Evolutionary conservation across 2,113 vertebrate genomes (phyloP).

Genomic region (Dascyllus trimaculatus): DNA sequence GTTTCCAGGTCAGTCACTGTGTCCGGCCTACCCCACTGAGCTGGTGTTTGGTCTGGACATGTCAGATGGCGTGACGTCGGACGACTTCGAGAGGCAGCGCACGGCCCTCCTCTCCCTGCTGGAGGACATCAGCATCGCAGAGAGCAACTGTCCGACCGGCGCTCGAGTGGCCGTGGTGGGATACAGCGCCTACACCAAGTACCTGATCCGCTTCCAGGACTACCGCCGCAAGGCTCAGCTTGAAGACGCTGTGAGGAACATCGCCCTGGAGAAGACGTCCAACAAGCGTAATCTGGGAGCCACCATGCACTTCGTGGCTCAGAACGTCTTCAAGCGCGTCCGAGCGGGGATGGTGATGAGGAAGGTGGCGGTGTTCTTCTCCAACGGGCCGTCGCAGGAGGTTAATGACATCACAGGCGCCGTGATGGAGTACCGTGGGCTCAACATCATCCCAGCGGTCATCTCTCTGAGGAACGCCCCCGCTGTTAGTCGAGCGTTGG

Average conservation of each 20-base stretch:
- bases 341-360: conserved; percentile 83
- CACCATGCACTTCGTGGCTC: conserved; percentile 89
- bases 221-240: conserved; percentile 78
- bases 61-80: conserved; percentile 82
- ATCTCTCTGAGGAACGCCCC: conserved; percentile 84
- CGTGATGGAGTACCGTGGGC: conserved; percentile 85
- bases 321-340: conserved; percentile 88
- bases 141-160: conserved; percentile 89
- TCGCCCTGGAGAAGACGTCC: conserved; percentile 81
- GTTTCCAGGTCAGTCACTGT: conserved; percentile 71
- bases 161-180: conserved; percentile 88
- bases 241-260: conserved; percentile 79
- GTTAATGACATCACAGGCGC: conserved; percentile 79
- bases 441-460: conserved; percentile 83
- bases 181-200: conserved; percentile 81
- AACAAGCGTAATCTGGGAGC: conserved; percentile 84
- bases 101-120: conserved; percentile 82
- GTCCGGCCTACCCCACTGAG: conserved; percentile 89
- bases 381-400: conserved; percentile 76
- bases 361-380: conserved; percentile 90
- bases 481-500: conserved; percentile 76
- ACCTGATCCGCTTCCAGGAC: conserved; percentile 90
- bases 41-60: conserved; percentile 91
- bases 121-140: conserved; percentile 82
- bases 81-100: conserved; percentile 89